These are phyloP conservation scores for Apus apus DNA, from an alignment of 2,113 vertebrate species.

Conservation along the genomic window DNA sequence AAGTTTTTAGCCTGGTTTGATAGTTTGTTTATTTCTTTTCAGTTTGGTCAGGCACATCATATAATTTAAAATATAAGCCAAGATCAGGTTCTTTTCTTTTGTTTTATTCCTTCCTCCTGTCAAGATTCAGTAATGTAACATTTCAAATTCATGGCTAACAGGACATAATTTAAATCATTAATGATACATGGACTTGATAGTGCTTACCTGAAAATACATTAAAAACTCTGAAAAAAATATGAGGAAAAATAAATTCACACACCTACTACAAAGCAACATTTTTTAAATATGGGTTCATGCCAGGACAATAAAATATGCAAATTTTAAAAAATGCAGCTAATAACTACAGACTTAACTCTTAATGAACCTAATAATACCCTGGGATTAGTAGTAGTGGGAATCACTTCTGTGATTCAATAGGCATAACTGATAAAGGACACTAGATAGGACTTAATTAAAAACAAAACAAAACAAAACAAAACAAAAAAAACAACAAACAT, in stretches of 20 bases:
- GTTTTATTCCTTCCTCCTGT: neutral
- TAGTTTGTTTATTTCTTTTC: neutral
- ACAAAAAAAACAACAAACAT: neutral
- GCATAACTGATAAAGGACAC: neutral
- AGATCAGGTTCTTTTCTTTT: neutral
- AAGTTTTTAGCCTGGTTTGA: neutral
- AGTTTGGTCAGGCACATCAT: neutral
- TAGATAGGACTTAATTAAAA: neutral
- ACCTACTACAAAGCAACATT: neutral
- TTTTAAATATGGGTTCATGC: neutral
- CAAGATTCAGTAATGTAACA: neutral
- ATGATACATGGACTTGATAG: neutral
- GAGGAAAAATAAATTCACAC: neutral
- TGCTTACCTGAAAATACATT: slow-evolving; percentile 16
- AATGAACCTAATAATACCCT: neutral
- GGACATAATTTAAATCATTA: neutral
- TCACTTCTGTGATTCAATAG: neutral
- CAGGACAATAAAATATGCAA: neutral
- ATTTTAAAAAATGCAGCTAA: slow-evolving; percentile 15
- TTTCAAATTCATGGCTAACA: neutral
- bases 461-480: no score
- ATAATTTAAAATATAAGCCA: neutral
- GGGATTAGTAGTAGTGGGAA: neutral
- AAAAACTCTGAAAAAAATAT: neutral
- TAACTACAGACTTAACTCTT: neutral